Conservation (phyloP, 2,888 invertebrate genomes). For the Elysia crispata region DNA sequence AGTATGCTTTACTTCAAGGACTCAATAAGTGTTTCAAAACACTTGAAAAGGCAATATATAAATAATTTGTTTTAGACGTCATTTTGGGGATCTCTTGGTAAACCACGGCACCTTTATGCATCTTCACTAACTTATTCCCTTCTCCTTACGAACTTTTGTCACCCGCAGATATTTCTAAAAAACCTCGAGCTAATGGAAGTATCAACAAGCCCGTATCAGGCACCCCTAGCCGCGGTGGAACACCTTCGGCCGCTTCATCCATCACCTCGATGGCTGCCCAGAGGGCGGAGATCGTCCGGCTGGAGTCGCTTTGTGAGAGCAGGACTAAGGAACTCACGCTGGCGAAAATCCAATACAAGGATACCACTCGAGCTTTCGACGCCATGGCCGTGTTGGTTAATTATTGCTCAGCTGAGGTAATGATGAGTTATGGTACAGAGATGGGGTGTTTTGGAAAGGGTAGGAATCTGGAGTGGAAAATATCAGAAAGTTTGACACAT, state of each 20-base stretch:
- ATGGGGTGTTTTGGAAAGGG: too few relatives aligned
- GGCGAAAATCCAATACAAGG: slow-evolving; percentile 76
- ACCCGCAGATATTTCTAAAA: not conserved
- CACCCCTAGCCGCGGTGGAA: slow-evolving; percentile 20
- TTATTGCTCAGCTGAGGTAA: slow-evolving; percentile 85
- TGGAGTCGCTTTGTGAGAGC: slow-evolving; percentile 77
- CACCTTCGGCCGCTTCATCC: slow-evolving; percentile 51
- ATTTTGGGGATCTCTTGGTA: too few relatives aligned
- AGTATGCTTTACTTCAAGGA: too few relatives aligned
- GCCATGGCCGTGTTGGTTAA: slow-evolving; percentile 91
- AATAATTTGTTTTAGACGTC: too few relatives aligned
- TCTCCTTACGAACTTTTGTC: not conserved
- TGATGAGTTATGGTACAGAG: not conserved
- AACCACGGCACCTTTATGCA: too few relatives aligned
- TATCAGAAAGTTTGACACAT: too few relatives aligned
- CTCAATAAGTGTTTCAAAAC: too few relatives aligned
- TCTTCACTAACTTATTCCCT: too few relatives aligned
- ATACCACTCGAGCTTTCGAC: slow-evolving; percentile 85
- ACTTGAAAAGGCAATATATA: too few relatives aligned
- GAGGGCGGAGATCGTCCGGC: slow-evolving; percentile 72
- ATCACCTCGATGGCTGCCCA: slow-evolving; percentile 40
- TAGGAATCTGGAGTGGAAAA: too few relatives aligned
- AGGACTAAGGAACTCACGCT: slow-evolving; percentile 76
- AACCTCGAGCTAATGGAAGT: slow-evolving; percentile 21
- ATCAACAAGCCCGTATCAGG: slow-evolving; percentile 27